Percentiles rank a stretch among this genome's conserved stretches.
Conservation (phyloP, 2,113 vertebrate species). For the Heterotilapia buettikoferi region DNA sequence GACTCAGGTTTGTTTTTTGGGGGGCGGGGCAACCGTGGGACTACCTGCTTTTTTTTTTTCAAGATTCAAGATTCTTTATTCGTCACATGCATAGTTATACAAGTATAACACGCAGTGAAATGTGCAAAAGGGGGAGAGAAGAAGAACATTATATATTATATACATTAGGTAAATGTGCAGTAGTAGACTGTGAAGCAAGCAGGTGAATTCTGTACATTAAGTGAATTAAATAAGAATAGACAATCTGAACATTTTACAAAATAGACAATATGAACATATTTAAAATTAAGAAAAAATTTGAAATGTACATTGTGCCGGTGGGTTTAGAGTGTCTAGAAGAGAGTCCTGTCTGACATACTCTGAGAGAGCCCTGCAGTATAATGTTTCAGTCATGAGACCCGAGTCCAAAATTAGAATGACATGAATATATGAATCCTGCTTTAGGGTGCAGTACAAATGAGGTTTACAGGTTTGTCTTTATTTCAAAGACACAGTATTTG, state of each 20-base stretch:
- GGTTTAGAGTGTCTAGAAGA: background rate
- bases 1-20: no score
- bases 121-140: no score
- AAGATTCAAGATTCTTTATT: no score
- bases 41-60: no score
- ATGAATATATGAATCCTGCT: conserved; percentile 15
- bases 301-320: background rate
- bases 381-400: background rate
- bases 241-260: background rate
- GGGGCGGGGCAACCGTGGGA: no score
- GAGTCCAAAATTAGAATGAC: background rate
- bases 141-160: no score
- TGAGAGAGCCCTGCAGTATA: background rate
- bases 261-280: background rate
- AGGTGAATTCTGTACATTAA: background rate
- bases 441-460: background rate
- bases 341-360: background rate
- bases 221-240: background rate
- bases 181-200: background rate
- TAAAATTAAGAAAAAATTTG: fast-evolving
- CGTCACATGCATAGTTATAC: no score
- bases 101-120: no score
- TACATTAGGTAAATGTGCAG: no score
- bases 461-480: background rate
- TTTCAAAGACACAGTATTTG: conserved; percentile 1